A percentile compares a stretch with the other conserved stretches of the same genome.
Evolutionary conservation across 2,113 vertebrate genomes (phyloP).

Genomic region (Emberiza fucata): DNA sequence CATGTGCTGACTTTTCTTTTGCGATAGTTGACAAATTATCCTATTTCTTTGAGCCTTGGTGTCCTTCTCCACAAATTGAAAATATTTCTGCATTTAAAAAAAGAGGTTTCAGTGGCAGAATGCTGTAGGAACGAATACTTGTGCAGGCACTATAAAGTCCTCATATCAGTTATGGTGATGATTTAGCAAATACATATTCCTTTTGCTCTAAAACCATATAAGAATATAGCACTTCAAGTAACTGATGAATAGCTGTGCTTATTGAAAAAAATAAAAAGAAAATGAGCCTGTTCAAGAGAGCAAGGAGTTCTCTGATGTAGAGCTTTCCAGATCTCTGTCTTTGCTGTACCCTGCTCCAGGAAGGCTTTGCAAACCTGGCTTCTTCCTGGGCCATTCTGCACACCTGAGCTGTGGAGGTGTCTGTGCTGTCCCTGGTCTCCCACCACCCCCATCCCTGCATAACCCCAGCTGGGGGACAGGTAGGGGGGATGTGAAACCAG

Average conservation of each 20-base stretch:
- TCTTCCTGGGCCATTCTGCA: fast-evolving
- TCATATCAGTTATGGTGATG: not conserved
- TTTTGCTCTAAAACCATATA: not conserved
- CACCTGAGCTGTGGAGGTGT: fast-evolving
- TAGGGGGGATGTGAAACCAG: not conserved
- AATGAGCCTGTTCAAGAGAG: not conserved
- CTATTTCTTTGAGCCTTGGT: not conserved
- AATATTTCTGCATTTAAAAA: not conserved
- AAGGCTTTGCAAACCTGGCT: not conserved
- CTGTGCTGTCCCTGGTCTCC: not conserved
- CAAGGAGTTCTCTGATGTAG: not conserved
- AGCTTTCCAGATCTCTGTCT: not conserved
- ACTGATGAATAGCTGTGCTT: not conserved
- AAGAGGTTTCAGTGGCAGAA: not conserved
- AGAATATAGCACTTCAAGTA: not conserved
- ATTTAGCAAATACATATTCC: not conserved
- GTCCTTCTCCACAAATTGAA: not conserved
- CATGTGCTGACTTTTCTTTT: not conserved
- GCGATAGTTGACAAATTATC: not conserved
- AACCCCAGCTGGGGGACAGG: not conserved
- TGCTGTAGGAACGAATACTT: not conserved
- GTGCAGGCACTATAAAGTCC: not conserved
- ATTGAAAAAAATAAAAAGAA: not conserved
- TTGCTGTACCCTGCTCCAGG: fast-evolving
- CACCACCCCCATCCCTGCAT: fast-evolving